Conservation (phyloP, 2,888 invertebrate species). For the Plemyria rubiginata region DNA sequence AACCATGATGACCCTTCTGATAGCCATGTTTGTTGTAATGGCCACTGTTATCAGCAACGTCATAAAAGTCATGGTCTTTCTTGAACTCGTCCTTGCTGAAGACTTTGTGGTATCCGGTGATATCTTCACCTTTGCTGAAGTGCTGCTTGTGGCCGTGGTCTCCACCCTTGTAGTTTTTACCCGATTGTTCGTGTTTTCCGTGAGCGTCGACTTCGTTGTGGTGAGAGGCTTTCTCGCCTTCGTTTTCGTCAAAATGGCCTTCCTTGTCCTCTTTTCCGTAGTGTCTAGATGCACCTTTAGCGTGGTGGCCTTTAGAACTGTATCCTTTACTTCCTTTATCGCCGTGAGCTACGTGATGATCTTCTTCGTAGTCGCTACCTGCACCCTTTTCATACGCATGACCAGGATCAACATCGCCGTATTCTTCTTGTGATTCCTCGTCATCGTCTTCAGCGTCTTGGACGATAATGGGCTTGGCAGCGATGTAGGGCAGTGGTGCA, state of each 20-base stretch:
- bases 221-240: constrained; percentile 83
- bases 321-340: constrained; percentile 85
- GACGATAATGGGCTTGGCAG: constrained; percentile 63
- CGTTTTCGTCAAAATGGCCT: constrained; percentile 80
- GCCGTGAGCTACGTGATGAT: constrained; percentile 80
- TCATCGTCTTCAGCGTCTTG: constrained; percentile 67
- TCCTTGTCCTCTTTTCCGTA: constrained; percentile 82
- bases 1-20: constrained; percentile 81
- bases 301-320: constrained; percentile 78
- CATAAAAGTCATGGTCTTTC: constrained; percentile 91
- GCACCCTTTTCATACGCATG: constrained; percentile 68
- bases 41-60: constrained; percentile 88
- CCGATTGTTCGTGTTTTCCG: constrained; percentile 81
- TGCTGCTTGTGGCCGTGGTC: constrained; percentile 85
- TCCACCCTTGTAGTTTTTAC: constrained; percentile 82
- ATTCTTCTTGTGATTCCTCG: constrained; percentile 58
- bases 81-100: constrained; percentile 92
- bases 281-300: constrained; percentile 83
- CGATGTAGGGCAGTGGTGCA: constrained; percentile 69
- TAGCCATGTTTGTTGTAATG: constrained; percentile 87
- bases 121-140: constrained; percentile 88
- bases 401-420: constrained; percentile 49
- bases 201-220: constrained; percentile 83
- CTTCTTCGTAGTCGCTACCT: constrained; percentile 77
- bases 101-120: constrained; percentile 89